Base-by-base conservation (phyloP, 2,888 invertebrate species). In the Ophioninae sp. region DNA sequence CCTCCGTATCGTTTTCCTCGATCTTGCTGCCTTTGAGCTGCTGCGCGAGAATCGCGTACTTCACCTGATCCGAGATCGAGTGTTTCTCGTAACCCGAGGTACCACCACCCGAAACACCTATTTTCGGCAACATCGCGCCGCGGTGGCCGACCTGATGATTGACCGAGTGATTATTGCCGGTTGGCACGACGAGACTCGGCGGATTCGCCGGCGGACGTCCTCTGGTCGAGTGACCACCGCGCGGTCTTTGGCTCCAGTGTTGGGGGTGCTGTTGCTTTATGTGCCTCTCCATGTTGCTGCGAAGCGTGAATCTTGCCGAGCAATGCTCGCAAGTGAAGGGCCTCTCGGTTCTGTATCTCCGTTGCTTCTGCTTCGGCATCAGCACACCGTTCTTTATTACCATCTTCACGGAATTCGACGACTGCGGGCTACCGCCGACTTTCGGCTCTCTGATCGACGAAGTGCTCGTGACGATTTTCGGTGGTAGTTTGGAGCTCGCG, bases 221-320 rank as follows among this genome's bases (percentile, higher is more conserved):
- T 23, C 94, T 92, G 39, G 93, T 93, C 2, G 94, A 93, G 64
- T 95, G 94, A 0, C 94, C 94, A 2, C 94, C 94, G 39, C 95
- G 93, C 88, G 97, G 96, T 61, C 97, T 94, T 85, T 97, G 96
- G 75, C 96, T 96, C 96, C 98, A 98, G 90, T 95, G 96, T 85
- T 97, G 97, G 0, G 98, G 98, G 93, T 98, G 98, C 88, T 98
- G 98, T 88, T 98, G 98, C 91, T 98, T 98, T 3, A 98, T 97
- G 88, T 98, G 98, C 0, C 98, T 94, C 92, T 98, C 98, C 97
- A 98, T 98, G 89, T 98, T 98, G 10, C 98, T 98, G n/a, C 97
- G 94, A 13, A 98, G 93, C 0, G 98, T 98, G 90, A 98, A 98
- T 75, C 97, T 94, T 0, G 98, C 98, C 0, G 97, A 96, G 92